Conservation (phyloP, 2,113 vertebrate genomes). For the Albula glossodonta region DNA sequence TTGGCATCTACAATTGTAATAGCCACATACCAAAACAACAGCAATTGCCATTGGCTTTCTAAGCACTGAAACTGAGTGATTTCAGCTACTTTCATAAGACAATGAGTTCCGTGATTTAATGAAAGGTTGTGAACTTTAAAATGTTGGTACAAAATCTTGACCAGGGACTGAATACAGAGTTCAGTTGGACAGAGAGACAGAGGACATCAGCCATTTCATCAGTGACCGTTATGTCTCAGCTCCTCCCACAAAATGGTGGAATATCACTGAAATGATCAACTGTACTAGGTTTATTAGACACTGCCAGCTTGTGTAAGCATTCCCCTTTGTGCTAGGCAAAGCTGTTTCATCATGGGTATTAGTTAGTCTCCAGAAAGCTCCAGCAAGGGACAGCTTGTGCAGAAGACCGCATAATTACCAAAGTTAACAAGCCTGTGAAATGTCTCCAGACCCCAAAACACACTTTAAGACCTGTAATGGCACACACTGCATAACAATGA, state of each 20-base stretch:
- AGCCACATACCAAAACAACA: too few relatives aligned
- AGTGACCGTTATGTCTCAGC: background rate
- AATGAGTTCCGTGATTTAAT: too few relatives aligned
- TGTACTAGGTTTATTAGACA: background rate
- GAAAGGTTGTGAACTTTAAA: background rate
- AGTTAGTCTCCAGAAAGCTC: background rate
- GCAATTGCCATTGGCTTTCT: background rate
- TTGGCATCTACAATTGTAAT: too few relatives aligned
- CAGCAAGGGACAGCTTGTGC: constrained; percentile 4
- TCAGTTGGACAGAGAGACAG: background rate
- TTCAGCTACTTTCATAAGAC: too few relatives aligned
- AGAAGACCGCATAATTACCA: constrained; percentile 19
- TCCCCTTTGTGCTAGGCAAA: constrained; percentile 10
- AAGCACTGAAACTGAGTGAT: too few relatives aligned
- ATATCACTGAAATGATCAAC: background rate
- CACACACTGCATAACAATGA: background rate
- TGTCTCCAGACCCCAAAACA: background rate
- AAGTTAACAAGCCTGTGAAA: constrained; percentile 29
- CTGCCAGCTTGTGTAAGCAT: constrained; percentile 26
- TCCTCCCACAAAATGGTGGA: background rate
- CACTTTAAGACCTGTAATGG: background rate
- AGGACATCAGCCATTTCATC: background rate
- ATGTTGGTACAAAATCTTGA: background rate
- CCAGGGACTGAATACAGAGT: background rate
- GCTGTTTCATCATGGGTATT: background rate